Conservation (phyloP, 2,888 invertebrate genomes). For the Brachyopa scutellaris region DNA sequence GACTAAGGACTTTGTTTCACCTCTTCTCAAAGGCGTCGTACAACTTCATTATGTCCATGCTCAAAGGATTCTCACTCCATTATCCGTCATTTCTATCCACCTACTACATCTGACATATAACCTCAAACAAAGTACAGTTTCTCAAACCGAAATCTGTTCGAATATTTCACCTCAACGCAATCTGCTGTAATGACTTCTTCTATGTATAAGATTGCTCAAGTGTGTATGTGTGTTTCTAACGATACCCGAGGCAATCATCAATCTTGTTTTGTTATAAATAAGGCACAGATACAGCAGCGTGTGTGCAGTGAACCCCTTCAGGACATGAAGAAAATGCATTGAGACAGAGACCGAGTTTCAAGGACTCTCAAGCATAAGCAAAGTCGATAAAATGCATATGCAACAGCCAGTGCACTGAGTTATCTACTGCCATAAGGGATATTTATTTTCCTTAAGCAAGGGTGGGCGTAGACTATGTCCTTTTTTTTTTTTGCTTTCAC, state of each 20-base stretch:
- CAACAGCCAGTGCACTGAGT: conserved; percentile 21
- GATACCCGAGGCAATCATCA: conserved; percentile 26
- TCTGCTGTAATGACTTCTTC: neutral
- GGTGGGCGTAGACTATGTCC: no score
- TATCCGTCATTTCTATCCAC: neutral
- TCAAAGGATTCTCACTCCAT: neutral
- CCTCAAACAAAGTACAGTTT: neutral
- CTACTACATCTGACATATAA: neutral
- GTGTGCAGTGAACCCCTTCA: neutral
- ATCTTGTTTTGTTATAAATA: conserved; percentile 20
- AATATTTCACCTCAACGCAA: conserved; percentile 2
- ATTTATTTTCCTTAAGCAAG: neutral
- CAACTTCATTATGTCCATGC: neutral
- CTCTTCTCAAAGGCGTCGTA: no score
- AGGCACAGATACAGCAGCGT: neutral
- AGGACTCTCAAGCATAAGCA: neutral
- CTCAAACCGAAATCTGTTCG: neutral
- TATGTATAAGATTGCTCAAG: no score
- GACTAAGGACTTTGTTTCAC: no score
- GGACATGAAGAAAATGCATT: neutral
- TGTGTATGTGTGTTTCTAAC: conserved; percentile 2
- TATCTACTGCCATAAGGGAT: conserved; percentile 10
- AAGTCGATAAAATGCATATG: conserved; percentile 40
- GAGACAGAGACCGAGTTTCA: neutral
- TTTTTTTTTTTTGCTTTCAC: neutral